Evolutionary conservation across 2,113 vertebrate species (phyloP).

Genomic region (Alethe diademata): DNA sequence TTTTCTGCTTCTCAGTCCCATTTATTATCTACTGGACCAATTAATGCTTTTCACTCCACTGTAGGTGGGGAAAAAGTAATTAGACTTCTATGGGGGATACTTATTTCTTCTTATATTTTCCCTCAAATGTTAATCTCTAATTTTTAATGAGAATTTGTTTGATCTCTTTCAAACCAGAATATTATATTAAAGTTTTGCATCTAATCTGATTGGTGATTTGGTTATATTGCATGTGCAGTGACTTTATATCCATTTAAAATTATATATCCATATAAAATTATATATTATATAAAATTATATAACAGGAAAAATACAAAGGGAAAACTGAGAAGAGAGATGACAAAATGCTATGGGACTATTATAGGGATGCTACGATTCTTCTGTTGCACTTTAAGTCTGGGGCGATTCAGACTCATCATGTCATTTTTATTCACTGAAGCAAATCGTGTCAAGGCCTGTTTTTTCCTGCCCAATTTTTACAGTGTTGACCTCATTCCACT

Average conservation of each 20-base stretch:
- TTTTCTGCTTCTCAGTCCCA: background rate
- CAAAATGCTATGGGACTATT: background rate
- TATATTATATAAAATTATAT: too few species aligned
- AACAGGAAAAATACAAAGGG: background rate
- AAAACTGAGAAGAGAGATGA: background rate
- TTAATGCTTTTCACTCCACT: background rate
- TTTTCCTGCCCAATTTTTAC: background rate
- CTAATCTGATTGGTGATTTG: background rate
- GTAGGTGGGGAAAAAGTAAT: background rate
- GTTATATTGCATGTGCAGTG: background rate
- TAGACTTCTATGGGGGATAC: background rate
- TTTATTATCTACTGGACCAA: background rate
- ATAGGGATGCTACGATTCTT: background rate
- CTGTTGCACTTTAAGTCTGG: background rate
- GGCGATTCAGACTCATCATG: background rate
- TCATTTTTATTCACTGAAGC: background rate
- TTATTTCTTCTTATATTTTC: slow-evolving; percentile 15
- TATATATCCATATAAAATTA: background rate
- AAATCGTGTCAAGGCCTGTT: background rate
- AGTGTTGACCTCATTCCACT: background rate
- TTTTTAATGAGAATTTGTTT: slow-evolving; percentile 24
- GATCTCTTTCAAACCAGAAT: background rate
- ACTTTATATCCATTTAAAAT: background rate
- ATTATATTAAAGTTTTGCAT: background rate
- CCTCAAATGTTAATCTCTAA: background rate